Evolutionary conservation across 2,113 vertebrate genomes (phyloP).

Genomic region (Gorsachius goisagi): DNA sequence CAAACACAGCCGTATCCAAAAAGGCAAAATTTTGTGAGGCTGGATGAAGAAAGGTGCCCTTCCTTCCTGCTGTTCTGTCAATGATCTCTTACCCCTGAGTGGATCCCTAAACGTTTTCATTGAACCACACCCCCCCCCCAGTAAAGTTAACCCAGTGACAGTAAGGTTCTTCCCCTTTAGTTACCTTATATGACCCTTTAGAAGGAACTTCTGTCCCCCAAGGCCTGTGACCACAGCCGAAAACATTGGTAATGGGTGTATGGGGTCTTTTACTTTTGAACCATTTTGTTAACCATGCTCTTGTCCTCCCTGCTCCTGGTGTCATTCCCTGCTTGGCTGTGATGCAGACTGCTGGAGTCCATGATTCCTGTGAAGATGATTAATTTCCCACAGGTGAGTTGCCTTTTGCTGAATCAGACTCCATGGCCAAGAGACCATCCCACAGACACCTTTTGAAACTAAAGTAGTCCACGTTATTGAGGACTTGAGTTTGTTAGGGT

Average conservation of each 20-base stretch:
- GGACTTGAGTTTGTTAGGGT: not conserved
- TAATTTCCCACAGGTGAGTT: slow-evolving; percentile 92
- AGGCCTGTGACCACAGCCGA: not conserved
- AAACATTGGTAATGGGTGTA: not conserved
- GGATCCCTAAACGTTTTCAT: not conserved
- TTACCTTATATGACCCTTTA: not conserved
- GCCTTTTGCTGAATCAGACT: not conserved
- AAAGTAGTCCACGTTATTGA: not conserved
- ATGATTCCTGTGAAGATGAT: slow-evolving; percentile 95
- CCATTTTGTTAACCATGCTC: not conserved
- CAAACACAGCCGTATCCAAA: not conserved
- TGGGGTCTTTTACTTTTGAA: not conserved
- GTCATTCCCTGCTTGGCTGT: slow-evolving; percentile 3
- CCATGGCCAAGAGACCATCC: not conserved
- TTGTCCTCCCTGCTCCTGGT: not conserved
- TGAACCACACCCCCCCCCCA: not conserved
- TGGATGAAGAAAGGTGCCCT: not conserved
- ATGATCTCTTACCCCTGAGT: not conserved
- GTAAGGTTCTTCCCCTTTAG: not conserved
- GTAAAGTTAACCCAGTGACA: not conserved
- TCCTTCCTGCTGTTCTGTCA: not conserved
- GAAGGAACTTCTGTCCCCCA: not conserved
- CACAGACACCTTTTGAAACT: not conserved
- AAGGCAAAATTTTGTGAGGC: not conserved
- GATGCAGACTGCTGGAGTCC: slow-evolving; percentile 89